A percentile compares a stretch with the other conserved stretches of the same genome.
Evolutionary conservation across 1,140 invertebrate genomes (phyloP).

Genomic region (Euschistus heros): DNA sequence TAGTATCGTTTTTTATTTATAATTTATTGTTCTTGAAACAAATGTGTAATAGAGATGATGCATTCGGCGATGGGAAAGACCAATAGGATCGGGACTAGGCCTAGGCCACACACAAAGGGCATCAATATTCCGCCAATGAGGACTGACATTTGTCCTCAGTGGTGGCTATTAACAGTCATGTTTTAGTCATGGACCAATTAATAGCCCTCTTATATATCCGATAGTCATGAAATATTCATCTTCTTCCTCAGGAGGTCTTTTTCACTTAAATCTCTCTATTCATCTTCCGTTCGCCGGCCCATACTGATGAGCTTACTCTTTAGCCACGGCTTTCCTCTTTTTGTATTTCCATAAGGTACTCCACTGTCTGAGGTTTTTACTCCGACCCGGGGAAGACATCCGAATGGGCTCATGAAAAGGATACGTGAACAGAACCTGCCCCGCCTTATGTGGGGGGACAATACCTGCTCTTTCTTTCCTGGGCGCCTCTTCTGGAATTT

Average conservation of each 20-base stretch:
- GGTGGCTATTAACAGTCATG: constrained; percentile 24
- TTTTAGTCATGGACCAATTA: constrained; percentile 25
- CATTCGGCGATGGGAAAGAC: not conserved
- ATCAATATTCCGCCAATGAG: constrained; percentile 5
- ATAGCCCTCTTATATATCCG: constrained; percentile 15
- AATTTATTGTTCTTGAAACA: too few species aligned
- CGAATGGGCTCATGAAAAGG: too few species aligned
- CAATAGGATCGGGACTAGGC: not conserved
- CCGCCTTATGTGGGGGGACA: too few species aligned
- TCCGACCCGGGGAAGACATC: too few species aligned
- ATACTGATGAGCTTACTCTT: constrained; percentile 23
- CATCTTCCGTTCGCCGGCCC: constrained; percentile 21
- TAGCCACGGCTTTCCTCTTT: too few species aligned
- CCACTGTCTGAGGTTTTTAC: too few species aligned
- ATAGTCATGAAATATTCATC: constrained; percentile 24
- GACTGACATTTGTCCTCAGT: not conserved
- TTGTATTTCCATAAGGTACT: too few species aligned
- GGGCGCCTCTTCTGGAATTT: too few species aligned
- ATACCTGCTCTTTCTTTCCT: too few species aligned
- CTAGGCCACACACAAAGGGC: not conserved
- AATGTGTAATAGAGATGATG: too few species aligned
- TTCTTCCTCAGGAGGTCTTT: constrained; percentile 17
- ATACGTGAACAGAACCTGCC: too few species aligned
- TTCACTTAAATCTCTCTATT: constrained; percentile 27
- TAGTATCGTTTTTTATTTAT: too few species aligned